These are phyloP conservation scores for Trichogramma evanescens DNA, from an alignment of 2,888 invertebrate genomes.

Conservation along the genomic window DNA sequence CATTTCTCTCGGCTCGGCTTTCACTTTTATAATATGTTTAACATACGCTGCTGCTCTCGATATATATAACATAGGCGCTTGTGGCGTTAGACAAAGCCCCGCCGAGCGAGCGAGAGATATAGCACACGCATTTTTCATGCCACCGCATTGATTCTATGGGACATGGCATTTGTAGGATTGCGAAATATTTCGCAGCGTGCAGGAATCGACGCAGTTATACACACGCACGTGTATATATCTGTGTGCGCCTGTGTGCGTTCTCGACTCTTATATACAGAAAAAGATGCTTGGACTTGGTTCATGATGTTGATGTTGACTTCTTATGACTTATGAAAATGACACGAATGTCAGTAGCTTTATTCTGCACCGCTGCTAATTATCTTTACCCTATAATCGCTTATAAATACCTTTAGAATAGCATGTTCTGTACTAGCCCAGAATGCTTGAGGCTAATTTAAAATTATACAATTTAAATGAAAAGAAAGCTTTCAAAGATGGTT, in stretches of 20 bases:
- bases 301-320: not conserved
- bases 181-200: not conserved
- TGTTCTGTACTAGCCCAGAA: not conserved
- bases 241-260: not conserved
- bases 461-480: not conserved
- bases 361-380: too few species aligned
- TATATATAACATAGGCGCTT: too few species aligned
- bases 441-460: not conserved
- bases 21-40: too few species aligned
- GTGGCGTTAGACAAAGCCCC: too few species aligned
- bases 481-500: not conserved
- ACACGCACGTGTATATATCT: not conserved
- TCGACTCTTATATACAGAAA: slow-evolving; percentile 7
- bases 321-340: not conserved
- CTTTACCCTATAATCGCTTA: too few species aligned
- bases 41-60: too few species aligned
- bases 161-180: not conserved
- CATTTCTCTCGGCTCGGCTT: too few species aligned
- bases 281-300: not conserved
- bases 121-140: too few species aligned
- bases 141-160: not conserved
- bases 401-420: too few species aligned
- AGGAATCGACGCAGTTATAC: too few species aligned
- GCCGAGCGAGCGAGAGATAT: too few species aligned
- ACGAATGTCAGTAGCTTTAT: too few species aligned